phyloP scores from a whole-genome alignment of 1,140 invertebrate genomes.

The Caenorhabditis latens region DNA sequence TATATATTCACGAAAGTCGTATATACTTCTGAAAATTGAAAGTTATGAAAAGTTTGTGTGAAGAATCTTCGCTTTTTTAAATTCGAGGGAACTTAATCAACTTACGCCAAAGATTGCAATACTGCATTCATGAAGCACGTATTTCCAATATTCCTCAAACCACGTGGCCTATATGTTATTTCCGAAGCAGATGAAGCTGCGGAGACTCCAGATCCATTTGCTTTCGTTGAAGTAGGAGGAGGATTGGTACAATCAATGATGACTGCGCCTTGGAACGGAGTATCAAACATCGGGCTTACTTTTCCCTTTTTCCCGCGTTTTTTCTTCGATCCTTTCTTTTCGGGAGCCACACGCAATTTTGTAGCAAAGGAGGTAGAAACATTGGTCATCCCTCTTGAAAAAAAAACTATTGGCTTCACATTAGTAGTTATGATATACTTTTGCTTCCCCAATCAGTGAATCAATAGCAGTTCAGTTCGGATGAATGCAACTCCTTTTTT shows the following conservation, averaged over 20 bases:
- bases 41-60: neutral
- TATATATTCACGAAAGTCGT: conserved; percentile 57
- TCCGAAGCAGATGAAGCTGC: conserved; percentile 13
- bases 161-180: neutral
- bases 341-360: neutral
- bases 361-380: neutral
- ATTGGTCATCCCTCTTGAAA: neutral
- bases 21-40: conserved; percentile 37
- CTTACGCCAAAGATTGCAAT: conserved; percentile 58
- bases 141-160: conserved; percentile 61
- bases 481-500: too few species aligned
- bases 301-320: conserved; percentile 15
- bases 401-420: neutral
- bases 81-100: neutral
- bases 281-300: conserved; percentile 31
- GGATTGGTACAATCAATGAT: neutral
- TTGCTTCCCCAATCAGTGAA: too few species aligned
- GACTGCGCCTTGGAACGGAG: conserved; percentile 4
- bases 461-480: too few species aligned
- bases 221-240: neutral
- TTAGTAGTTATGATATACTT: too few species aligned
- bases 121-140: conserved; percentile 65
- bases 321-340: conserved; percentile 2
- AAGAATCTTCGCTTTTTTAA: neutral
- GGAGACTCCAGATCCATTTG: neutral